Percentiles rank a stretch among this genome's conserved stretches.
Evolutionary conservation across 1,140 invertebrate genomes (phyloP).

Genomic region (Psix sp.): DNA sequence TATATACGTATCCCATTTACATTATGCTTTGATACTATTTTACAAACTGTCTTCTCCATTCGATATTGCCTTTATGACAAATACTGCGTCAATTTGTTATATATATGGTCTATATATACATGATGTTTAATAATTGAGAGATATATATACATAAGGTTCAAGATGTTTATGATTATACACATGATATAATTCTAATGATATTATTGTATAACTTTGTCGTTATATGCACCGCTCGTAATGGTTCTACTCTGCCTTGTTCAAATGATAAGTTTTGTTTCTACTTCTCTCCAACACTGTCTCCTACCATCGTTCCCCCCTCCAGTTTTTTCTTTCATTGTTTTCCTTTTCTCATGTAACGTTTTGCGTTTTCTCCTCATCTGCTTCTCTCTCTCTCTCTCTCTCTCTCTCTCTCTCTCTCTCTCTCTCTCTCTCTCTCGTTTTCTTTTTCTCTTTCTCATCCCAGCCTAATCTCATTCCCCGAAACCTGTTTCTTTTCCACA

Average conservation of each 20-base stretch:
- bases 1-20: conserved; percentile 54
- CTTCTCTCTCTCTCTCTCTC: conserved; percentile 37
- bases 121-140: conserved; percentile 25
- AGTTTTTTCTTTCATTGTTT: conserved; percentile 24
- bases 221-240: conserved; percentile 65
- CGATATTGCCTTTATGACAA: conserved; percentile 50
- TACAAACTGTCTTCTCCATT: conserved; percentile 63
- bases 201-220: conserved; percentile 66
- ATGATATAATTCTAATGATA: conserved; percentile 59
- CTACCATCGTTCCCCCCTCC: background rate
- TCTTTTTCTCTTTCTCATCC: background rate
- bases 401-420: background rate
- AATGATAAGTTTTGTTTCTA: conserved; percentile 41
- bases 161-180: conserved; percentile 35
- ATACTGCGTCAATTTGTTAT: conserved; percentile 41
- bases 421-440: conserved; percentile 2
- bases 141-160: conserved; percentile 40
- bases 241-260: conserved; percentile 64
- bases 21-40: conserved; percentile 58
- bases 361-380: conserved; percentile 5
- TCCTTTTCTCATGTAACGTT: conserved; percentile 5
- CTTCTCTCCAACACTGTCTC: conserved; percentile 51
- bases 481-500: conserved; percentile 35
- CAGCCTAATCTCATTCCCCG: conserved; percentile 13
- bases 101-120: conserved; percentile 10